Evolutionary conservation across 2,113 vertebrate genomes (phyloP).

Genomic region (Anas platyrhynchos): DNA sequence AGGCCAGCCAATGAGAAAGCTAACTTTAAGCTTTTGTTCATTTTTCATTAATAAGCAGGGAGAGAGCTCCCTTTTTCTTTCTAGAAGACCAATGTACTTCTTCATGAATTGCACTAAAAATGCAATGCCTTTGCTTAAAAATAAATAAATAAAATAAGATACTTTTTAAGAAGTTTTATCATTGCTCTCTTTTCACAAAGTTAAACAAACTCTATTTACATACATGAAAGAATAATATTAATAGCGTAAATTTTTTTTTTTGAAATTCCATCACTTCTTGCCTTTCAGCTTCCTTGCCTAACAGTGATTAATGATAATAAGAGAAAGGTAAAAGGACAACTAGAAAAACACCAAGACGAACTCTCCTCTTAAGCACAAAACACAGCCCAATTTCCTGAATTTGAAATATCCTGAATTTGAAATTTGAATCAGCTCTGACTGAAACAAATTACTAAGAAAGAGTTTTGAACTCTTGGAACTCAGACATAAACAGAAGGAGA

Average conservation of each 20-base stretch:
- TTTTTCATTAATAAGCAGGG: slow-evolving; percentile 16
- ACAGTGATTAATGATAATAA: background rate
- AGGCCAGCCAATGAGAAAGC: background rate
- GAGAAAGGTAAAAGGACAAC: background rate
- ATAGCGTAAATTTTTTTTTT: background rate
- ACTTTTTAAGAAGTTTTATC: background rate
- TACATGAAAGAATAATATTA: background rate
- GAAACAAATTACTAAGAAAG: background rate
- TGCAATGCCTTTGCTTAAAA: background rate
- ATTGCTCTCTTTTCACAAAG: background rate
- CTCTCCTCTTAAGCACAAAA: background rate
- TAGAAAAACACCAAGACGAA: background rate
- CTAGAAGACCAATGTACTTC: background rate
- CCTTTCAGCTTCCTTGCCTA: background rate
- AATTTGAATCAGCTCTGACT: background rate
- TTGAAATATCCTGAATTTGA: background rate
- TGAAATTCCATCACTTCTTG: background rate
- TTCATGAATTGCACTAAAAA: background rate
- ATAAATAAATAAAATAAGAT: background rate
- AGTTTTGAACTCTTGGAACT: background rate
- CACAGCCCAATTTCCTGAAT: background rate
- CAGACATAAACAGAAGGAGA: background rate
- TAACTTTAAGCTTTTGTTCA: background rate
- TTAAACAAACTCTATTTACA: background rate
- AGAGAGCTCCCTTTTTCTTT: background rate